phyloP scores from a whole-genome alignment of 2,888 invertebrate genomes.

The Oxystoma pomonae region DNA sequence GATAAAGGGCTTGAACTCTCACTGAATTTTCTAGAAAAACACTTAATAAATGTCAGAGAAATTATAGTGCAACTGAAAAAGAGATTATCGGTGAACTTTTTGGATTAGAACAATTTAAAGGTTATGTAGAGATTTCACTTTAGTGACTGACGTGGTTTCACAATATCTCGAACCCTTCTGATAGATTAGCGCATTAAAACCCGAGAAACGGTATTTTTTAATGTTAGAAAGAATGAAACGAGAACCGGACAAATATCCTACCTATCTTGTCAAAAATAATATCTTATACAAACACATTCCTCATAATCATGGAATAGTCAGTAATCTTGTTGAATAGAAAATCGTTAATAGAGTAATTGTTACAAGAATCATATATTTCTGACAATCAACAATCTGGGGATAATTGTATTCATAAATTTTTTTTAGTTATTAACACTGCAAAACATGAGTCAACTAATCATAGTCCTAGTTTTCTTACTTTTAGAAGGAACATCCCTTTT shows the following conservation, averaged over 20 bases:
- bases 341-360: too few species aligned
- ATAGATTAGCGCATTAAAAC: background rate
- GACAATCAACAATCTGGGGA: too few species aligned
- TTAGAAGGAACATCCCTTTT: too few species aligned
- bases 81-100: constrained; percentile 4
- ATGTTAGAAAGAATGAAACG: constrained; percentile 18
- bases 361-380: too few species aligned
- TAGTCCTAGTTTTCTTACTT: too few species aligned
- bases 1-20: constrained; percentile 19
- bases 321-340: constrained; percentile 25
- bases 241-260: constrained; percentile 17
- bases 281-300: constrained; percentile 21
- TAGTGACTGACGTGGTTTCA: constrained; percentile 7
- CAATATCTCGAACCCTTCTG: background rate
- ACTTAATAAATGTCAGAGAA: constrained; percentile 9
- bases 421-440: too few species aligned
- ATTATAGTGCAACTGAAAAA: constrained; percentile 13
- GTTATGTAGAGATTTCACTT: constrained; percentile 7
- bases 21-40: constrained; percentile 16
- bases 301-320: constrained; percentile 2
- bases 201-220: constrained; percentile 19
- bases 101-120: constrained; percentile 11
- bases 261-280: constrained; percentile 20
- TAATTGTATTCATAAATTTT: too few species aligned
- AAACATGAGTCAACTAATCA: too few species aligned